These are phyloP conservation scores for Sebastes taczanowskii DNA, from an alignment of 2,797 vertebrate genomes.

Conservation along the genomic window DNA sequence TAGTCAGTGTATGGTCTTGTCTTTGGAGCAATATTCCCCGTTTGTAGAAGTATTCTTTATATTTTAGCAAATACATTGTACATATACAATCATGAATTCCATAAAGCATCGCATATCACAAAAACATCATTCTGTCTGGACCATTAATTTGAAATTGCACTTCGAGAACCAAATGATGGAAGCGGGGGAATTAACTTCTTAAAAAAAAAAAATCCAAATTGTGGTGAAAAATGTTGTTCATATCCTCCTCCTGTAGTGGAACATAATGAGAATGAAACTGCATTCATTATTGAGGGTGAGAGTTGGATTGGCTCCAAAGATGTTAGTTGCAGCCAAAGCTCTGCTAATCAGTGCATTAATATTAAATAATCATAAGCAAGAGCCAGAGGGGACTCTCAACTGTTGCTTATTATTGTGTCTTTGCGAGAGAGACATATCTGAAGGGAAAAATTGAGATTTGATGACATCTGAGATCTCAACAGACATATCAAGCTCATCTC, in stretches of 20 bases:
- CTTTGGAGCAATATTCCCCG: neutral
- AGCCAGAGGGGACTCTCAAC: conserved; percentile 52
- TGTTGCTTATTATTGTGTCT: conserved; percentile 35
- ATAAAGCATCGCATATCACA: neutral
- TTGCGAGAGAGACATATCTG: conserved; percentile 41
- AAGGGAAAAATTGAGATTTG: conserved; percentile 15
- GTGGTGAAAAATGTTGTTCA: conserved; percentile 48
- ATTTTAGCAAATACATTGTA: neutral
- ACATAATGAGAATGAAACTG: conserved; percentile 52
- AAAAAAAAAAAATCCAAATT: conserved; percentile 25
- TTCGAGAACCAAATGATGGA: neutral
- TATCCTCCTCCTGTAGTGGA: conserved; percentile 41
- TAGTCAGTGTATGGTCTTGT: neutral
- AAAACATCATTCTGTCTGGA: neutral
- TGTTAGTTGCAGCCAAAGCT: conserved; percentile 45
- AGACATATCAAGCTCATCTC: conserved; percentile 2
- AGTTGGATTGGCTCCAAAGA: conserved; percentile 57
- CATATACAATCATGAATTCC: neutral
- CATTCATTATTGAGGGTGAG: conserved; percentile 61
- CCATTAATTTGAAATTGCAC: neutral
- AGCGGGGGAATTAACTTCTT: neutral
- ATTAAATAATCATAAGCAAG: conserved; percentile 66
- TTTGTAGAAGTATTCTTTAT: neutral
- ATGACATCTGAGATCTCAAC: conserved; percentile 10
- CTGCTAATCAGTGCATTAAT: conserved; percentile 70